Base-by-base conservation (phyloP, 2,797 vertebrate genomes). In the Distichodus sexfasciatus region DNA sequence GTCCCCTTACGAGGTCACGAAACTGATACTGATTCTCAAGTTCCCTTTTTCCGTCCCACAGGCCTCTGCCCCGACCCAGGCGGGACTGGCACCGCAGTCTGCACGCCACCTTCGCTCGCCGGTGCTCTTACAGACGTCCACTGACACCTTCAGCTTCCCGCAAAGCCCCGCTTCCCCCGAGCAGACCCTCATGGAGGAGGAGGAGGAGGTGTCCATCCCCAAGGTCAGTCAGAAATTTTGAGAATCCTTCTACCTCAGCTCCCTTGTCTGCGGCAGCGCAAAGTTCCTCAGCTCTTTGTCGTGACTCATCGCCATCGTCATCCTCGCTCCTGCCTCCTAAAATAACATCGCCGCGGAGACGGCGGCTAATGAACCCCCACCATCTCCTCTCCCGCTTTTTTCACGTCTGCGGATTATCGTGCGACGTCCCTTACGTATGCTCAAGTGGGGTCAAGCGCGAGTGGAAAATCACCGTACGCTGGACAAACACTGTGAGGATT, bases 161-260 rank as follows among this genome's bases (percentile, higher is more conserved):
- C 84, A 92, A 4, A 79, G 92, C 38, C 51, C 78, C 61, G 91
- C 91, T 82, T 82, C 87, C 51, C 85, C 89, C 5, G 94, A 96
- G 69, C 85, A 93, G 8, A 89, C 88, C 0, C 95, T 98, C 76
- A 93, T 95, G 90, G 94, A 94, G 64, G 96, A 97, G 90, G 94
- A 94, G 64, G 96, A 97, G 76, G 96, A 98, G 3, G 90, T 98
- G 1, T 93, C 88, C 75, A 98, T 92, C 0, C 96, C 96, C 67
- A 95, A 96, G 93, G 97, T 98, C 91, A 69, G 89, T 88, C 43
- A 24, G 21, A 41, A 58, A 29, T 12, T 50, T 38, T 19, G 1
- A 21, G 5, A 47, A 58, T n/a, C n/a, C n/a, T n/a, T n/a, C n/a
- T n/a, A n/a, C n/a, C n/a, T n/a, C n/a, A n/a, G n/a, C n/a, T 73